Evolutionary conservation across 2,888 invertebrate genomes (phyloP).

Genomic region (Acrocyrtus sp.): DNA sequence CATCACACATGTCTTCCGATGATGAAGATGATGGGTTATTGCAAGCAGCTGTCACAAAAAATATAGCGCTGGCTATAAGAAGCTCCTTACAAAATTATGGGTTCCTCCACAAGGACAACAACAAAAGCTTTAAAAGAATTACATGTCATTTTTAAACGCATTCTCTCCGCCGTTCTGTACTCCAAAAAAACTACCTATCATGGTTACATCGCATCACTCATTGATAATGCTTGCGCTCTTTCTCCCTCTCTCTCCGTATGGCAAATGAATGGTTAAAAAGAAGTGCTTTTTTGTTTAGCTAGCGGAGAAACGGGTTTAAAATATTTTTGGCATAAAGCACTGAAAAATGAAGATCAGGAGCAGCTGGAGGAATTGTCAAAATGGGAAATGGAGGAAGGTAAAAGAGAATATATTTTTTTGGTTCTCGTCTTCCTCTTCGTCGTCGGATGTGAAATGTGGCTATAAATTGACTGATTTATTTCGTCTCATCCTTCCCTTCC

Average conservation of each 20-base stretch:
- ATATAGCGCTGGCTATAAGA: background rate
- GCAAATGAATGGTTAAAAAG: background rate
- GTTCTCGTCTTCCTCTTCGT: background rate
- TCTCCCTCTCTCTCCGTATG: too few relatives aligned
- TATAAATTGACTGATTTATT: constrained; percentile 55
- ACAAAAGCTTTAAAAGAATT: background rate
- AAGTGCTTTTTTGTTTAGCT: too few relatives aligned
- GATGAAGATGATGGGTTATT: constrained; percentile 52
- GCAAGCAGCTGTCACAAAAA: constrained; percentile 52
- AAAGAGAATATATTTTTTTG: too few relatives aligned
- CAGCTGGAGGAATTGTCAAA: constrained; percentile 28
- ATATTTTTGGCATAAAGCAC: background rate
- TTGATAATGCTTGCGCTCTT: background rate
- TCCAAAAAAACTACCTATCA: too few relatives aligned
- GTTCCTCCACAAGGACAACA: background rate
- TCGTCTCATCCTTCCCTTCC: constrained; percentile 9
- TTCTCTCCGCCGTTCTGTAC: too few relatives aligned
- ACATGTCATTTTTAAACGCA: too few relatives aligned
- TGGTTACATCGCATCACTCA: background rate
- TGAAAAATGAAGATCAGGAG: constrained; percentile 24
- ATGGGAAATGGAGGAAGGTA: constrained; percentile 9
- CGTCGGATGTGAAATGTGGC: constrained; percentile 54
- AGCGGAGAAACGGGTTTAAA: too few relatives aligned
- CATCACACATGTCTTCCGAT: constrained; percentile 8
- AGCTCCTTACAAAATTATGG: too few relatives aligned